phyloP scores from a whole-genome alignment of 2,113 vertebrate genomes.

The Cynoglossus semilaevis region DNA sequence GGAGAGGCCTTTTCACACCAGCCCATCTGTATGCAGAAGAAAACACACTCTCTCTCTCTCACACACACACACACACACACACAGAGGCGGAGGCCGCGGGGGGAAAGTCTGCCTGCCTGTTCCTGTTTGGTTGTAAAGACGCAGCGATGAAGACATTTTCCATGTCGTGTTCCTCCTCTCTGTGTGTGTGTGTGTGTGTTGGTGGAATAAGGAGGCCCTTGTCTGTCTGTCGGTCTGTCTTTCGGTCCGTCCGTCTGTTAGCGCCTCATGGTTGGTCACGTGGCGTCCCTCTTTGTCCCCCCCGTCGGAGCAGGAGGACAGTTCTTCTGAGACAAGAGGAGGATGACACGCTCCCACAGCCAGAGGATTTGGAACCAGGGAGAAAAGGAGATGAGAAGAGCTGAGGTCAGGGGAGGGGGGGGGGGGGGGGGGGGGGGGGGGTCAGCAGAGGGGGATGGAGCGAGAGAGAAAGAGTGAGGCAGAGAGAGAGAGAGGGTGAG shows the following conservation, averaged over 20 bases:
- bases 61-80: conserved; percentile 19
- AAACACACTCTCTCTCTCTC: conserved; percentile 45
- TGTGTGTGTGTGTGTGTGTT: conserved; percentile 42
- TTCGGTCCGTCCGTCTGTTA: conserved; percentile 23
- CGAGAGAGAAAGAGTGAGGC: conserved; percentile 56
- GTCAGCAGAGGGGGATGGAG: conserved; percentile 31
- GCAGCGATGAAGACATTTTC: conserved; percentile 60
- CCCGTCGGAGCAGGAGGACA: background rate
- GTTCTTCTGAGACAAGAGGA: too few species aligned
- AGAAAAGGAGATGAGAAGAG: conserved; percentile 23
- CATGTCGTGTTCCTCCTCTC: conserved; percentile 44
- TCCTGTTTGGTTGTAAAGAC: conserved; percentile 28
- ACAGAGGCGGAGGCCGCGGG: background rate
- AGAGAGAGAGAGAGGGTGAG: conserved; percentile 46
- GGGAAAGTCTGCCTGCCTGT: conserved; percentile 27
- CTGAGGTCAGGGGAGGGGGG: conserved; percentile 52
- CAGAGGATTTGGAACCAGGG: conserved; percentile 19
- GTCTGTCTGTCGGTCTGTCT: conserved; percentile 39
- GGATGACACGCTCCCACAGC: conserved; percentile 10
- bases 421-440: conserved; percentile 7
- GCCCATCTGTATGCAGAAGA: conserved; percentile 67
- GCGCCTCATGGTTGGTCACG: conserved; percentile 19
- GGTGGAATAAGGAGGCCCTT: conserved; percentile 64
- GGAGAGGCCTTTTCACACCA: conserved; percentile 64
- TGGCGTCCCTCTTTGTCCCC: conserved; percentile 1